phyloP scores from a whole-genome alignment of 2,888 invertebrate genomes.

The Ormyrus labotus region DNA sequence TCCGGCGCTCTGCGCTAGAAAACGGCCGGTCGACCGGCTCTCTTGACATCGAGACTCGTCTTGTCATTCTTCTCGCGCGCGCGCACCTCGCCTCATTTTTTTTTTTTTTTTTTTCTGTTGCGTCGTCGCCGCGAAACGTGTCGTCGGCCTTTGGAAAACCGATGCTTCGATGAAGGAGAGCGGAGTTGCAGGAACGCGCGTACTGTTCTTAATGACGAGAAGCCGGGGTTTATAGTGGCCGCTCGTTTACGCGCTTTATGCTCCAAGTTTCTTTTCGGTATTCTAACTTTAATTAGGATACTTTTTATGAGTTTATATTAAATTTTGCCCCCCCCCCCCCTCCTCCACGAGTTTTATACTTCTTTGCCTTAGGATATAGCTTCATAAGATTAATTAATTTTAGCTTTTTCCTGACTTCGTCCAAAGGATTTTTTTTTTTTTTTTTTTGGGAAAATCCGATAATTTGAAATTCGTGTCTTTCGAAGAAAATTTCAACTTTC shows the following conservation, averaged over 20 bases:
- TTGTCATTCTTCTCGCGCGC: background rate
- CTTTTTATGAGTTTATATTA: slow-evolving; percentile 16
- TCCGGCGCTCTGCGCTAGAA: slow-evolving; percentile 12
- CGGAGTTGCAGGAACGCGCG: background rate
- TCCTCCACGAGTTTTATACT: too few relatives aligned
- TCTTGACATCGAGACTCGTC: slow-evolving; percentile 22
- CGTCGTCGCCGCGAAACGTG: background rate
- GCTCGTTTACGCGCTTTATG: slow-evolving; percentile 5
- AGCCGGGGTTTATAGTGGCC: background rate
- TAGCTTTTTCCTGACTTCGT: too few relatives aligned
- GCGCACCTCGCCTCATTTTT: too few relatives aligned
- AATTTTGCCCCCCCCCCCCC: background rate
- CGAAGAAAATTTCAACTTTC: too few relatives aligned
- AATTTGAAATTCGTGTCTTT: too few relatives aligned
- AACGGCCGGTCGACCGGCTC: background rate
- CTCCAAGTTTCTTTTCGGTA: slow-evolving; percentile 8
- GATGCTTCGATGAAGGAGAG: slow-evolving; percentile 18
- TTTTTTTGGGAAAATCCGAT: too few relatives aligned
- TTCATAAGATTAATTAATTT: too few relatives aligned
- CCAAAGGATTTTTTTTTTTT: too few relatives aligned
- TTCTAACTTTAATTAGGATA: slow-evolving; percentile 27
- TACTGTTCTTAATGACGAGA: background rate
- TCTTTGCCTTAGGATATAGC: too few relatives aligned
- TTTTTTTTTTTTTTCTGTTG: background rate
- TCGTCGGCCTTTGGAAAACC: background rate